phyloP scores from a whole-genome alignment of 1,140 invertebrate species.

The Achroia grisella region DNA sequence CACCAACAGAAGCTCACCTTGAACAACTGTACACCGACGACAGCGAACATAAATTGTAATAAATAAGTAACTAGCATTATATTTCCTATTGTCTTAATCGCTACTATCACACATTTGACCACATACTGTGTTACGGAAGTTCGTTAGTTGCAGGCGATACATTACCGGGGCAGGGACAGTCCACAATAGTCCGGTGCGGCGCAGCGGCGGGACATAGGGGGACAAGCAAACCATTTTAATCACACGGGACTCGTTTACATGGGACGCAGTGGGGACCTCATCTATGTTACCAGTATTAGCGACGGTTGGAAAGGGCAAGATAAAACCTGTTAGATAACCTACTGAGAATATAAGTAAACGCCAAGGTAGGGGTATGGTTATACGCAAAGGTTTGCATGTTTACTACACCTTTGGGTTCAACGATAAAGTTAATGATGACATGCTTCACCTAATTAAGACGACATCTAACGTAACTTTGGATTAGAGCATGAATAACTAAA shows the following conservation, averaged over 20 bases:
- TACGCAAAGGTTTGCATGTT: constrained; percentile 20
- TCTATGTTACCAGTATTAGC: constrained; percentile 10
- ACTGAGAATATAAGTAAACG: constrained; percentile 31
- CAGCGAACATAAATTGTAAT: constrained; percentile 99
- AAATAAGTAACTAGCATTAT: constrained; percentile 99
- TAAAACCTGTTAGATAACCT: constrained; percentile 11
- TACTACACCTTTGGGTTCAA: constrained; percentile 56
- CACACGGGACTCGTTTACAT: constrained; percentile 26
- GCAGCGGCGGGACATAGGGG: constrained; percentile 62
- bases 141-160: constrained; percentile 47
- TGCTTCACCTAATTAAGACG: constrained; percentile 12
- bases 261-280: constrained; percentile 1
- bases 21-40: constrained; percentile 99
- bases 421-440: constrained; percentile 5
- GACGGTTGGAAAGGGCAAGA: constrained; percentile 6
- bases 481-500: not conserved
- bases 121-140: constrained; percentile 85
- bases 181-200: constrained; percentile 34
- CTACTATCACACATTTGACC: constrained; percentile 99
- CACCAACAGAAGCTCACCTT: constrained; percentile 80
- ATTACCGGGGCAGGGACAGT: constrained; percentile 53
- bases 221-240: constrained; percentile 64
- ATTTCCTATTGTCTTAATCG: constrained; percentile 99
- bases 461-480: constrained; percentile 13
- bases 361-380: constrained; percentile 62